These are phyloP conservation scores for Cephonodes hylas DNA, from an alignment of 2,888 invertebrate species.

Conservation along the genomic window DNA sequence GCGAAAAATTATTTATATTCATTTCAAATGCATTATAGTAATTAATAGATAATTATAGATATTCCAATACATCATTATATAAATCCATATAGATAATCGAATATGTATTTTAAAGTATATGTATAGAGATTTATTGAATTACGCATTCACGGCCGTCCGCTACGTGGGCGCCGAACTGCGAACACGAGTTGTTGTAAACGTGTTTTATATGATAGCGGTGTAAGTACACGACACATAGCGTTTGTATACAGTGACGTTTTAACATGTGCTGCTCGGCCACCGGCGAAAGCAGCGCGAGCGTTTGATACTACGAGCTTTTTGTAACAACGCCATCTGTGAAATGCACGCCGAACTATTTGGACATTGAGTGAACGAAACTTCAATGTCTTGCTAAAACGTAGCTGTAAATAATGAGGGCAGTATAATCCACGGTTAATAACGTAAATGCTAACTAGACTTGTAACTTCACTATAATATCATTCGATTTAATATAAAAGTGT, in stretches of 20 bases:
- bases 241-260: conserved; percentile 71
- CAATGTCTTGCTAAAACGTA: not conserved
- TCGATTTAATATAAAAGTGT: no score
- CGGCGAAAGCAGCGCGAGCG: conserved; percentile 23
- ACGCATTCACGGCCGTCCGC: not conserved
- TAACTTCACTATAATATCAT: no score
- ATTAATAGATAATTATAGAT: not conserved
- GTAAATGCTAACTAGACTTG: no score
- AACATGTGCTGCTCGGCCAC: conserved; percentile 17
- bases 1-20: not conserved
- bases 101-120: not conserved
- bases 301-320: conserved; percentile 11
- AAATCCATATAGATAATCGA: not conserved
- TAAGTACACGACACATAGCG: conserved; percentile 69
- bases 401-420: not conserved
- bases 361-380: not conserved
- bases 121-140: not conserved
- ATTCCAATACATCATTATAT: not conserved
- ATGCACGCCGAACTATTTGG: not conserved
- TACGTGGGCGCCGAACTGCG: not conserved
- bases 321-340: not conserved
- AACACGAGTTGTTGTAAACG: conserved; percentile 61
- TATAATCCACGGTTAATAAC: no score
- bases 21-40: not conserved
- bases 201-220: conserved; percentile 65